These are phyloP conservation scores for Aldabrachelys gigantea DNA, from an alignment of 2,113 vertebrate genomes.

Conservation along the genomic window DNA sequence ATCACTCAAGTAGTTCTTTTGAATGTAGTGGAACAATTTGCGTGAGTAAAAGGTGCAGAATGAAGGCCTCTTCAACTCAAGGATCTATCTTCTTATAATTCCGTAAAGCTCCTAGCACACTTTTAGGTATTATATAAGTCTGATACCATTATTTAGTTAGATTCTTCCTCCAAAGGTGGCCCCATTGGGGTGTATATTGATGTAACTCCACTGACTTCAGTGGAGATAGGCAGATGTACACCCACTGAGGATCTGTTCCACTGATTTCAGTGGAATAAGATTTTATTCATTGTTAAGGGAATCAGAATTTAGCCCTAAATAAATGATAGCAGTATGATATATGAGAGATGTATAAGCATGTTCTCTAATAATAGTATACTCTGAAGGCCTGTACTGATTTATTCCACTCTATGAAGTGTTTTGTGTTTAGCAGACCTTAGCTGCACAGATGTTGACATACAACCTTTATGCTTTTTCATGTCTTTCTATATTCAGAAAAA, in stretches of 20 bases:
- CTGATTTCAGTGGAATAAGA: not conserved
- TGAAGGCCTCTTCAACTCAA: not conserved
- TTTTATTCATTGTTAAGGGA: not conserved
- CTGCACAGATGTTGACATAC: not conserved
- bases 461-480: not conserved
- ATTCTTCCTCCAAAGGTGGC: not conserved
- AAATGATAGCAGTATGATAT: not conserved
- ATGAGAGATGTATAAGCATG: not conserved
- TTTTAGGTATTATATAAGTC: not conserved
- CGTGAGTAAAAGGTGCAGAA: fast-evolving
- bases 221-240: fast-evolving
- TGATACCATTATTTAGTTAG: not conserved
- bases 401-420: not conserved
- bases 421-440: not conserved
- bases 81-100: not conserved
- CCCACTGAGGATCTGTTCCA: not conserved
- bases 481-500: not conserved
- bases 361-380: not conserved
- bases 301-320: not conserved
- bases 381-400: not conserved
- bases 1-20: not conserved
- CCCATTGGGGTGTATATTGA: no score
- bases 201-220: not conserved
- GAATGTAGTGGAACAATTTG: not conserved
- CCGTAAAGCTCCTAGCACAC: not conserved